Conservation (phyloP, 2,797 vertebrate genomes). For the Furcifer pardalis region DNA sequence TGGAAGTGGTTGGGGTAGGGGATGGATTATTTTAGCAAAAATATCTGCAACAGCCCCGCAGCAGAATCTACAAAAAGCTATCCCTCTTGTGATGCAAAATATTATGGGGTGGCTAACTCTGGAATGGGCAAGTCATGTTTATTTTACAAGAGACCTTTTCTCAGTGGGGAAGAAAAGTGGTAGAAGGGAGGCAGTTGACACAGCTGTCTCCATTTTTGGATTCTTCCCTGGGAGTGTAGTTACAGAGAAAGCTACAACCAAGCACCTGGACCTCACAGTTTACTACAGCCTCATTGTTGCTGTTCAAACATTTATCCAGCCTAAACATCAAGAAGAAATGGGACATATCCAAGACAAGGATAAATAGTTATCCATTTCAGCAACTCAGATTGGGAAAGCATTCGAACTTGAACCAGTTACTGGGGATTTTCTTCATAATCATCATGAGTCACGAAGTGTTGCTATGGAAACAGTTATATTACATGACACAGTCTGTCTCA, state of each 20-base stretch:
- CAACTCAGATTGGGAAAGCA: slow-evolving; percentile 25
- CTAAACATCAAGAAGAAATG: background rate
- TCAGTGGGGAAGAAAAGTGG: background rate
- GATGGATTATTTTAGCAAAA: background rate
- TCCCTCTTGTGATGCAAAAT: background rate
- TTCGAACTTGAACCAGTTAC: slow-evolving; percentile 23
- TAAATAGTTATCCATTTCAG: background rate
- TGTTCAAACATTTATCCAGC: background rate
- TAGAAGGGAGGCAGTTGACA: background rate
- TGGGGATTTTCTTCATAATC: slow-evolving; percentile 53
- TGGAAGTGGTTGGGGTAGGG: background rate
- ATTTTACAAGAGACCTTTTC: background rate
- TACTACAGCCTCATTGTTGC: background rate
- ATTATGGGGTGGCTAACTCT: background rate
- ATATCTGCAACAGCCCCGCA: background rate
- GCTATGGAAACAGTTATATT: slow-evolving; percentile 55
- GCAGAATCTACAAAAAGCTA: too few relatives aligned
- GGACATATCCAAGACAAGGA: background rate
- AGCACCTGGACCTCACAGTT: background rate
- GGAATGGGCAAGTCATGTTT: background rate
- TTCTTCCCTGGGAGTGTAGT: too few relatives aligned
- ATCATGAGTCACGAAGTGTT: slow-evolving; percentile 49
- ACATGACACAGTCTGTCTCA: slow-evolving; percentile 35
- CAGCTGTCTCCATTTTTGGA: background rate
- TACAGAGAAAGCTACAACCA: background rate